Conservation (phyloP, 2,888 invertebrate species). For the Clunio marinus region DNA sequence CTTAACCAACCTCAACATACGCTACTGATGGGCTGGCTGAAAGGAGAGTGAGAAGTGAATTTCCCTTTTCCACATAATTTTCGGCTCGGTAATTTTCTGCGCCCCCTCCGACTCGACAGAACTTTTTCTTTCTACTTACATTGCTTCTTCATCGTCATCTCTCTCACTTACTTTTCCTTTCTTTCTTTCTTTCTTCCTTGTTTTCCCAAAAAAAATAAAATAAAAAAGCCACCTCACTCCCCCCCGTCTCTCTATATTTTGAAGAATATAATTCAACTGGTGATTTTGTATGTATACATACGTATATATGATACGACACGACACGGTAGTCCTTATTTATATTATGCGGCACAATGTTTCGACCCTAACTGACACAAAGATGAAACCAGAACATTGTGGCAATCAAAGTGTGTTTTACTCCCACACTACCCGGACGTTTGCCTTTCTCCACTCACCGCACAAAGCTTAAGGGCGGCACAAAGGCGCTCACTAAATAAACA, state of each 20-base stretch:
- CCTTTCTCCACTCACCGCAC: not conserved
- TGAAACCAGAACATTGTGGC: conserved; percentile 25
- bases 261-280: conserved; percentile 4
- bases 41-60: no score
- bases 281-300: not conserved
- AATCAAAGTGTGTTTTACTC: not conserved
- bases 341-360: conserved; percentile 6
- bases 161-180: not conserved
- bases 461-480: no score
- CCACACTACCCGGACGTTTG: not conserved
- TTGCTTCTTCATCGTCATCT: not conserved
- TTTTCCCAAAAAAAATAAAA: no score
- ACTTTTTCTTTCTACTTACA: not conserved
- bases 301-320: no score
- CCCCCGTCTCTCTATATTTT: no score
- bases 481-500: not conserved
- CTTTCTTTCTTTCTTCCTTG: no score
- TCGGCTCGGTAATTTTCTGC: conserved; percentile 21
- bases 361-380: conserved; percentile 23
- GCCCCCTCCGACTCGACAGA: not conserved
- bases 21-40: no score
- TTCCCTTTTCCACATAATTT: conserved; percentile 35
- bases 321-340: conserved; percentile 6
- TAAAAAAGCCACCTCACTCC: no score
- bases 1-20: conserved; percentile 34